These are phyloP conservation scores for Dynastes maya DNA, from an alignment of 2,888 invertebrate species.

Conservation along the genomic window DNA sequence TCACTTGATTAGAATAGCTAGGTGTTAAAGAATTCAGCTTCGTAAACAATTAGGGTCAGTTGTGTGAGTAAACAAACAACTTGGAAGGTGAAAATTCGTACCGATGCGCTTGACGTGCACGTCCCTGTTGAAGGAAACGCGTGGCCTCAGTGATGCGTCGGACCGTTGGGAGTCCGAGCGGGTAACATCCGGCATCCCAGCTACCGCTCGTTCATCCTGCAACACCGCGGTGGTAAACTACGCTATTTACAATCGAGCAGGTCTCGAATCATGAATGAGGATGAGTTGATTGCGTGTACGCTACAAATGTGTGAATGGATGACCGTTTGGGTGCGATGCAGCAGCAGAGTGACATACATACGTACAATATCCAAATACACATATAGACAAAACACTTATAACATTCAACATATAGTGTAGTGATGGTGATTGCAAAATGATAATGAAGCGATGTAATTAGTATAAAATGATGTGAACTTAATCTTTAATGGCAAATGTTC, in stretches of 20 bases:
- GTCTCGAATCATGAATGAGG: slow-evolving; percentile 15
- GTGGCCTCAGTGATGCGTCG: slow-evolving; percentile 74
- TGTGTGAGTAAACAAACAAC: slow-evolving; percentile 39
- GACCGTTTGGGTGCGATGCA: background rate
- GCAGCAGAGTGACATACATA: too few species aligned
- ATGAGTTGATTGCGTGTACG: slow-evolving; percentile 1
- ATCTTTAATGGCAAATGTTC: too few species aligned
- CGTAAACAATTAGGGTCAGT: slow-evolving; percentile 22
- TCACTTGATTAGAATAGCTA: slow-evolving; percentile 16
- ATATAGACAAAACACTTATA: too few species aligned
- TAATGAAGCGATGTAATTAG: too few species aligned
- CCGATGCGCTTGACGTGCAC: slow-evolving; percentile 93
- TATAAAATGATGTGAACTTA: too few species aligned
- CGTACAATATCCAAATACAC: too few species aligned
- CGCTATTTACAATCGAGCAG: slow-evolving; percentile 44
- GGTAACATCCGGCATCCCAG: slow-evolving; percentile 74
- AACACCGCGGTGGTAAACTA: slow-evolving; percentile 60
- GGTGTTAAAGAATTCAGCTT: slow-evolving; percentile 10
- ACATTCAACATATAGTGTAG: too few species aligned
- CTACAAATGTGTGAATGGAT: slow-evolving; percentile 1
- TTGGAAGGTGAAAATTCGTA: slow-evolving; percentile 65
- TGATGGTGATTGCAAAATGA: too few species aligned
- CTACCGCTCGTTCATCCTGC: slow-evolving; percentile 65
- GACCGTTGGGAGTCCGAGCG: slow-evolving; percentile 73
- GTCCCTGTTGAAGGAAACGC: slow-evolving; percentile 92